Conservation (phyloP, 2,113 vertebrate genomes). For the Cyanistes caeruleus region DNA sequence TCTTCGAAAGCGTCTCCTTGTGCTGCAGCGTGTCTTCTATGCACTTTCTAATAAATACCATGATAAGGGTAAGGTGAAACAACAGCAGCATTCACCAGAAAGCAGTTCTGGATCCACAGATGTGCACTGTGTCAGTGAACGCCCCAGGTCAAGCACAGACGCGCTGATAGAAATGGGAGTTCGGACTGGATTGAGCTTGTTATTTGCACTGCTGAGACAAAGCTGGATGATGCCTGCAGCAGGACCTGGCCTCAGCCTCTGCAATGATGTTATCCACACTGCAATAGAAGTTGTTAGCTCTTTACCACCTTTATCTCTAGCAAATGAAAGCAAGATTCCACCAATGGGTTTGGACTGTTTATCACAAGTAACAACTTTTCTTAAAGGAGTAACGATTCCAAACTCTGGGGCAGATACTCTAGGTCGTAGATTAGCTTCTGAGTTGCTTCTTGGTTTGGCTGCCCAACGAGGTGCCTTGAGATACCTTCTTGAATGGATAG, state of each 20-base stretch:
- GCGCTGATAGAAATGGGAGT: constrained; percentile 97
- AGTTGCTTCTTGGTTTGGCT: constrained; percentile 91
- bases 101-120: constrained; percentile 88
- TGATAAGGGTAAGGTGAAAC: constrained; percentile 94
- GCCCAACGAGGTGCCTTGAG: constrained; percentile 92
- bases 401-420: constrained; percentile 94
- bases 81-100: constrained; percentile 93
- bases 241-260: constrained; percentile 84
- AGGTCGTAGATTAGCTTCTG: constrained; percentile 91
- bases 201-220: constrained; percentile 93
- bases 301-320: constrained; percentile 89
- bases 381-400: constrained; percentile 95
- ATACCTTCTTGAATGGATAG: constrained; percentile 92
- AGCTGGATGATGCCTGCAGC: constrained; percentile 92
- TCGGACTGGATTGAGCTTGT: constrained; percentile 90
- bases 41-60: constrained; percentile 98
- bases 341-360: constrained; percentile 97
- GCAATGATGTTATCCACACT: constrained; percentile 93
- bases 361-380: constrained; percentile 92
- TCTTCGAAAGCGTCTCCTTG: constrained; percentile 90
- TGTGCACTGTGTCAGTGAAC: constrained; percentile 90
- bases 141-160: constrained; percentile 92
- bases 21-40: constrained; percentile 95
- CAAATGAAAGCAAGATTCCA: constrained; percentile 96
- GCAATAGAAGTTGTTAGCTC: constrained; percentile 95